phyloP scores from a whole-genome alignment of 2,113 vertebrate genomes.

The Dicaeum eximium region DNA sequence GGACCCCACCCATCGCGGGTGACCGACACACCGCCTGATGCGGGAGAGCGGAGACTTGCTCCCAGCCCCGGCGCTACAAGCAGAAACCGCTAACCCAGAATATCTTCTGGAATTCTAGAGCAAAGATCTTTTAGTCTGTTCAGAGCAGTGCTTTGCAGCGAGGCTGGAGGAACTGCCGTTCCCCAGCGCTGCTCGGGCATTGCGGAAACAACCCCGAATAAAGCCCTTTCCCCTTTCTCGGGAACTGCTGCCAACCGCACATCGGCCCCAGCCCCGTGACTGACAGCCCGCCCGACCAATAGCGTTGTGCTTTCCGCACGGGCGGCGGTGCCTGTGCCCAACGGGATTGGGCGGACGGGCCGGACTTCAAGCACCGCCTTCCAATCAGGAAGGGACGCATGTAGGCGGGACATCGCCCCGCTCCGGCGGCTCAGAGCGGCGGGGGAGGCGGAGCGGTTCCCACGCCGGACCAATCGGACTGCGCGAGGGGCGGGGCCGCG shows the following conservation, averaged over 20 bases:
- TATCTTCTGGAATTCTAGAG: rapidly evolving
- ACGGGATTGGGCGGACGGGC: rapidly evolving
- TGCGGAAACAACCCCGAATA: rapidly evolving
- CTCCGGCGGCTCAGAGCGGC: background rate
- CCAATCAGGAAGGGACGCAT: background rate
- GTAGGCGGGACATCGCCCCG: background rate
- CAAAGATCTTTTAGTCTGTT: background rate
- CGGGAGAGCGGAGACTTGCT: rapidly evolving
- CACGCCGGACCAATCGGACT: rapidly evolving
- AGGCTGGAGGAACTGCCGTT: rapidly evolving
- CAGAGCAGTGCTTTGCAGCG: rapidly evolving
- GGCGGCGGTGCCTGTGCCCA: rapidly evolving
- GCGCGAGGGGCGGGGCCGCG: rapidly evolving
- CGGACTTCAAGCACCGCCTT: background rate
- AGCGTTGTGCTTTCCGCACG: rapidly evolving
- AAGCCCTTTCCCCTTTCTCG: background rate
- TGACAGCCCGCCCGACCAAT: background rate
- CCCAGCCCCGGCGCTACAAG: rapidly evolving
- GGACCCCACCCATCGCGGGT: background rate
- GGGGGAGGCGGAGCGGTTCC: background rate
- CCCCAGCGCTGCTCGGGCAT: background rate
- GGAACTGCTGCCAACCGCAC: rapidly evolving
- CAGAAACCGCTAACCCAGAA: background rate
- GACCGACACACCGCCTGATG: background rate
- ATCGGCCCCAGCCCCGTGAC: rapidly evolving